phyloP scores from a whole-genome alignment of 2,113 vertebrate genomes.

The Macrotis lagotis region DNA sequence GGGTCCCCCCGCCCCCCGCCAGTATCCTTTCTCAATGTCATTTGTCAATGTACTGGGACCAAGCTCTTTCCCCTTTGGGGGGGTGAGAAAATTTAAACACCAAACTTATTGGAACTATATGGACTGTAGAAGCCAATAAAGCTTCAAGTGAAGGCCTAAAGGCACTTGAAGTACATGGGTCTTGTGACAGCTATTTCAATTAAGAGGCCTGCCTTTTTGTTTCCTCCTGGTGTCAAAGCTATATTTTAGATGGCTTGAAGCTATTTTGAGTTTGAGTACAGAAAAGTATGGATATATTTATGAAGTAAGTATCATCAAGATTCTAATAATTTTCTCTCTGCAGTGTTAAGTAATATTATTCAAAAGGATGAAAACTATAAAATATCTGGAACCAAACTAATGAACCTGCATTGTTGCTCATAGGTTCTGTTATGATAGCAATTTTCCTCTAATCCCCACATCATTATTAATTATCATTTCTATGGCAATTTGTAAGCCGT shows the following conservation, averaged over 20 bases:
- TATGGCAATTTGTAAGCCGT: background rate
- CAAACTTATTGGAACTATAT: background rate
- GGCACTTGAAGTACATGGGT: background rate
- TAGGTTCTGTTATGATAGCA: background rate
- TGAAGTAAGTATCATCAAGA: background rate
- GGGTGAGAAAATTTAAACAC: background rate
- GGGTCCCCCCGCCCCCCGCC: too few relatives aligned
- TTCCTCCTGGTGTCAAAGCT: conserved; percentile 14
- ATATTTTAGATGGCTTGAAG: conserved; percentile 10
- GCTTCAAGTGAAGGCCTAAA: conserved; percentile 8
- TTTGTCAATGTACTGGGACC: background rate
- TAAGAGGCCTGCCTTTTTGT: conserved; percentile 1
- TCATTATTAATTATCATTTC: conserved; percentile 13
- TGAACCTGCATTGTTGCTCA: background rate
- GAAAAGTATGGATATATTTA: conserved; percentile 25
- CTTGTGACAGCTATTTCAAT: background rate
- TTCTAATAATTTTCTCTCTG: conserved; percentile 22
- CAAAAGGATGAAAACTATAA: conserved; percentile 45
- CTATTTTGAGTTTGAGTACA: conserved; percentile 15
- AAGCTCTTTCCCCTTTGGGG: background rate
- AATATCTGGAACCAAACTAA: conserved; percentile 18
- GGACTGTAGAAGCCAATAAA: conserved; percentile 21
- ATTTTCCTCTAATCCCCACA: background rate
- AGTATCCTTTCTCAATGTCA: background rate
- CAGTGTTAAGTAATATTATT: conserved; percentile 36